These are phyloP conservation scores for Panurus biarmicus DNA, from an alignment of 2,113 vertebrate species.

Conservation along the genomic window DNA sequence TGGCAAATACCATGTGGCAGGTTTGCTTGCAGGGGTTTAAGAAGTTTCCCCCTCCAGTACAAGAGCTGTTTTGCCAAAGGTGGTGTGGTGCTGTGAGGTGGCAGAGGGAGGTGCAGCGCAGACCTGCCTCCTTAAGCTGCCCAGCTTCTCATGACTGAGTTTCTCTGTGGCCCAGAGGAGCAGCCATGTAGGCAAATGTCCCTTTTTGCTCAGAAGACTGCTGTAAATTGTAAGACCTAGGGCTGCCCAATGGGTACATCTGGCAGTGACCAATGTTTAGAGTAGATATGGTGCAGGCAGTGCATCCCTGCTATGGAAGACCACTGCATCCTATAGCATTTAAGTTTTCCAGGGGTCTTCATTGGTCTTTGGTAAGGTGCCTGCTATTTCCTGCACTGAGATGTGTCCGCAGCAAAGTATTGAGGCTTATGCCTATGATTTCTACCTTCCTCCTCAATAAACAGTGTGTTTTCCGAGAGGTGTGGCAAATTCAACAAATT, in stretches of 20 bases:
- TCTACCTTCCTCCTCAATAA: not conserved
- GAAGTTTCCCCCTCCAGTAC: not conserved
- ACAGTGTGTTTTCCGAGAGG: not conserved
- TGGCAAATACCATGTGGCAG: not conserved
- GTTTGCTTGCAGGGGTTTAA: not conserved
- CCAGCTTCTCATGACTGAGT: not conserved
- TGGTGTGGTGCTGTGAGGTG: not conserved
- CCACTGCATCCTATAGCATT: not conserved
- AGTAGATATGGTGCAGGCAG: not conserved
- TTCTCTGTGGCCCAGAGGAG: not conserved
- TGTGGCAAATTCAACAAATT: not conserved
- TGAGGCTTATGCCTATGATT: not conserved
- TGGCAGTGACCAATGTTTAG: not conserved
- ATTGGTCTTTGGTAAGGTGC: not conserved
- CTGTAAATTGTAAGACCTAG: not conserved
- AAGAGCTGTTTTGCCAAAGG: not conserved
- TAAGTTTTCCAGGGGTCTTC: not conserved
- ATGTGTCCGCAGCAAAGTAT: not conserved
- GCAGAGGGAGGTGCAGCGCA: not conserved
- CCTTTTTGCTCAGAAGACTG: not conserved
- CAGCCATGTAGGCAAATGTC: not conserved
- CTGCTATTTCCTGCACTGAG: not conserved
- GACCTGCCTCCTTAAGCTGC: not conserved
- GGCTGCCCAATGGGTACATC: not conserved
- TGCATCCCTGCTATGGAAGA: not conserved